phyloP scores from a whole-genome alignment of 2,888 invertebrate species.

The Agrotis clavis region DNA sequence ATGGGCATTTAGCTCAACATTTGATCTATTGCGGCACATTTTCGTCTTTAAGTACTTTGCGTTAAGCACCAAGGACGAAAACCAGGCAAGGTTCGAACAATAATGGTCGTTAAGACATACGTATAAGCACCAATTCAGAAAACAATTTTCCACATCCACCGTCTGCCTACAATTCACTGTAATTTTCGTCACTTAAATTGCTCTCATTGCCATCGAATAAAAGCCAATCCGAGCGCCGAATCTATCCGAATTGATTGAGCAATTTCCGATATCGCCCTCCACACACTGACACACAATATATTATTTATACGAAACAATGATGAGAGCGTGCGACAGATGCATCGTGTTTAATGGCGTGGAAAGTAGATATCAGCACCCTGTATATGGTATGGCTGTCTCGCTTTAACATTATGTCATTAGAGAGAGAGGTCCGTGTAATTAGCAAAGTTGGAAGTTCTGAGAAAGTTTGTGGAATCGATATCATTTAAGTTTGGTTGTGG shows the following conservation, averaged over 20 bases:
- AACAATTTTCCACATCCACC: not conserved
- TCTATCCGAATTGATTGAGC: conserved; percentile 55
- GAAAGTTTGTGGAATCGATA: conserved; percentile 78
- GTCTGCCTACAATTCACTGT: conserved; percentile 14
- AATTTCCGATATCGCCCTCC: conserved; percentile 50
- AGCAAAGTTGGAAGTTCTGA: conserved; percentile 71
- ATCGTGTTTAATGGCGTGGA: conserved; percentile 79
- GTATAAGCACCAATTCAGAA: not conserved
- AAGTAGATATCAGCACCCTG: conserved; percentile 74
- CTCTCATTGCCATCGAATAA: conserved; percentile 33
- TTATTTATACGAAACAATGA: conserved; percentile 65
- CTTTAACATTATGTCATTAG: conserved; percentile 52
- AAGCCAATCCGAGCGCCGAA: conserved; percentile 45
- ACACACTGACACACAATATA: conserved; percentile 46
- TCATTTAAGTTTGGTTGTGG: conserved; percentile 75
- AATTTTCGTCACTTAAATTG: conserved; percentile 37
- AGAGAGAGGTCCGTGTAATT: conserved; percentile 69
- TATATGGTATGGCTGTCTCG: conserved; percentile 50
- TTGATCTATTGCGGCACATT: not conserved
- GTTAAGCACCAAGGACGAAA: not conserved
- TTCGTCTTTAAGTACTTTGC: not conserved
- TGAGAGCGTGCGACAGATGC: conserved; percentile 63
- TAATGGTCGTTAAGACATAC: not conserved
- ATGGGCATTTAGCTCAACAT: not conserved
- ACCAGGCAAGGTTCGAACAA: not conserved